These are phyloP conservation scores for Spisula solida DNA, from an alignment of 2,888 invertebrate genomes.

Conservation along the genomic window DNA sequence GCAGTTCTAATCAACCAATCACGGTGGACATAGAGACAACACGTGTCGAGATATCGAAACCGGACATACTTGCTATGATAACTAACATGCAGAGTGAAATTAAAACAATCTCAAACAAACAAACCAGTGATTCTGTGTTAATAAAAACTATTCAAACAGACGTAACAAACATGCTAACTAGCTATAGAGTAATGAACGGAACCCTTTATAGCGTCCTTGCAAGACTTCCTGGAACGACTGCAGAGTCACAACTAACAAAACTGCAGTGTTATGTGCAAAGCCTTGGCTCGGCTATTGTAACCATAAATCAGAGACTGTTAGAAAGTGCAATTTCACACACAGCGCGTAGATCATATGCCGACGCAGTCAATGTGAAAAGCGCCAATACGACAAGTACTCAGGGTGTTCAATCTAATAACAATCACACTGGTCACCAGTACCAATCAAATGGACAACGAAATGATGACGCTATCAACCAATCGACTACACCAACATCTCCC, in stretches of 20 bases:
- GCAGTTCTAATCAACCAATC: no score
- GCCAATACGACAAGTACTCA: background rate
- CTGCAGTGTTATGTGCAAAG: background rate
- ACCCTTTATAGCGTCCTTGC: background rate
- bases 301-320: background rate
- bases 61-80: background rate
- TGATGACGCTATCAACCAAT: no score
- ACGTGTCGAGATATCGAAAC: no score
- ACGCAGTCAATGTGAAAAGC: background rate
- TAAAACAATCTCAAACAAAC: background rate
- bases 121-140: background rate
- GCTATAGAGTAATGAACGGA: background rate
- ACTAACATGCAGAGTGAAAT: background rate
- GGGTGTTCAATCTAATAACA: no score
- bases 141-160: background rate
- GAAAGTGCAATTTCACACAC: background rate
- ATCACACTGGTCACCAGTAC: no score
- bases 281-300: background rate
- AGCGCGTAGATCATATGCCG: background rate
- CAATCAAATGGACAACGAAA: no score
- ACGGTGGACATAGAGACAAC: no score
- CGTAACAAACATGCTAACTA: background rate
- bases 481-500: no score
- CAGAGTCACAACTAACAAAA: background rate
- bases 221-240: background rate